phyloP scores from a whole-genome alignment of 2,888 invertebrate genomes.

The Pardosa pseudoannulata region DNA sequence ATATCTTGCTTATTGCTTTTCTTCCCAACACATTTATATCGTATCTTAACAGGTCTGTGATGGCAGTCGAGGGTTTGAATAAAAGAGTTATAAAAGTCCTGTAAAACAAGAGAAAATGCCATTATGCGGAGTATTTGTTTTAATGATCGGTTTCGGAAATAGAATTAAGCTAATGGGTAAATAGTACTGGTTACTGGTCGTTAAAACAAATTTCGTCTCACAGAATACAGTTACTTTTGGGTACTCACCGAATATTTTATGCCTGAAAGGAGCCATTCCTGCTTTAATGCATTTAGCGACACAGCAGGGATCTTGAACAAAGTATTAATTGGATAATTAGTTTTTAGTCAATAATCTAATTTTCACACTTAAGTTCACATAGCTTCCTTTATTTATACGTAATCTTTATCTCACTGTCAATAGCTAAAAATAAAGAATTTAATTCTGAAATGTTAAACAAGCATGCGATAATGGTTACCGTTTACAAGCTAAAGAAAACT shows the following conservation, averaged over 20 bases:
- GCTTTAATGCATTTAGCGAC: not conserved
- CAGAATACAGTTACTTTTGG: not conserved
- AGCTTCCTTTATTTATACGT: too few relatives aligned
- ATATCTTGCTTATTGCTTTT: too few relatives aligned
- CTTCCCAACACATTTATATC: too few relatives aligned
- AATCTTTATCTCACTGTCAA: too few relatives aligned
- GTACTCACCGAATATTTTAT: not conserved
- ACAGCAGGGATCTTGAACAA: not conserved
- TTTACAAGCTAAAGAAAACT: too few relatives aligned
- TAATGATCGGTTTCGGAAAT: not conserved
- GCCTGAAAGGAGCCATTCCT: not conserved
- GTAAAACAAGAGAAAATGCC: not conserved
- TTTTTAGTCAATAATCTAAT: not conserved
- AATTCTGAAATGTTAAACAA: too few relatives aligned
- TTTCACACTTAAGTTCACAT: not conserved
- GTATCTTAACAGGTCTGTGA: too few relatives aligned
- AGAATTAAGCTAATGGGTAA: conserved; percentile 10
- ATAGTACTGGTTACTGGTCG: not conserved
- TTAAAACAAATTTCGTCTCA: not conserved
- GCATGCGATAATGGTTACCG: too few relatives aligned
- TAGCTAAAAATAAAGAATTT: too few relatives aligned
- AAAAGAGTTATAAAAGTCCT: not conserved
- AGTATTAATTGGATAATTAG: conserved; percentile 10
- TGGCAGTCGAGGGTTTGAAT: not conserved
- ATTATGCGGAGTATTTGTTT: conserved; percentile 4